Percentiles rank a stretch among this genome's conserved stretches.
phyloP scores from a whole-genome alignment of 2,888 invertebrate species.

The Falcaria lacertinaria region DNA sequence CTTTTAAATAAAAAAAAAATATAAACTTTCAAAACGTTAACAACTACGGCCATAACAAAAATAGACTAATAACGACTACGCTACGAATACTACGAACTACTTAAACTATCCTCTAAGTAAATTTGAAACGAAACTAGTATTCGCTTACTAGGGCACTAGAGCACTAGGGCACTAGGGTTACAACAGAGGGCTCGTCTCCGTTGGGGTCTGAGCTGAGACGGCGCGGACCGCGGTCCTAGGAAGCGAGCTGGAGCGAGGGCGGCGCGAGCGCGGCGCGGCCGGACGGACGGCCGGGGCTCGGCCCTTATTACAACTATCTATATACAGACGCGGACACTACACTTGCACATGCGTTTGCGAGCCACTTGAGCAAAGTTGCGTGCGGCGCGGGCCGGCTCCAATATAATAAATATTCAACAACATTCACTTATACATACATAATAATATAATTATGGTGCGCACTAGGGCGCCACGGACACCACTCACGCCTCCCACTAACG shows the following conservation, averaged over 20 bases:
- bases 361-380: slow-evolving; percentile 67
- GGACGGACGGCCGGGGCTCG: slow-evolving; percentile 26
- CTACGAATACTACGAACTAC: slow-evolving; percentile 75
- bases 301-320: slow-evolving; percentile 61
- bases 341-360: slow-evolving; percentile 58
- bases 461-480: slow-evolving; percentile 18
- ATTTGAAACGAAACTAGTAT: slow-evolving; percentile 72
- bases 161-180: too few relatives aligned
- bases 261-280: slow-evolving; percentile 25
- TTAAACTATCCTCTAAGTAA: slow-evolving; percentile 72
- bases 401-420: slow-evolving; percentile 45
- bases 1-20: slow-evolving; percentile 60
- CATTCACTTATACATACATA: slow-evolving; percentile 30
- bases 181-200: slow-evolving; percentile 45
- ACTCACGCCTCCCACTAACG: background rate
- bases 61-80: slow-evolving; percentile 74
- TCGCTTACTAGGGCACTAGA: slow-evolving; percentile 72
- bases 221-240: slow-evolving; percentile 49
- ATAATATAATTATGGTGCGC: slow-evolving; percentile 19
- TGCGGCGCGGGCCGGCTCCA: slow-evolving; percentile 37
- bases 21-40: slow-evolving; percentile 77
- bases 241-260: slow-evolving; percentile 48
- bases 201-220: slow-evolving; percentile 48
- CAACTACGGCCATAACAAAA: slow-evolving; percentile 79
- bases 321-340: slow-evolving; percentile 68